Evolutionary conservation across 2,888 invertebrate species (phyloP).

Genomic region (Halictus quadricinctus): DNA sequence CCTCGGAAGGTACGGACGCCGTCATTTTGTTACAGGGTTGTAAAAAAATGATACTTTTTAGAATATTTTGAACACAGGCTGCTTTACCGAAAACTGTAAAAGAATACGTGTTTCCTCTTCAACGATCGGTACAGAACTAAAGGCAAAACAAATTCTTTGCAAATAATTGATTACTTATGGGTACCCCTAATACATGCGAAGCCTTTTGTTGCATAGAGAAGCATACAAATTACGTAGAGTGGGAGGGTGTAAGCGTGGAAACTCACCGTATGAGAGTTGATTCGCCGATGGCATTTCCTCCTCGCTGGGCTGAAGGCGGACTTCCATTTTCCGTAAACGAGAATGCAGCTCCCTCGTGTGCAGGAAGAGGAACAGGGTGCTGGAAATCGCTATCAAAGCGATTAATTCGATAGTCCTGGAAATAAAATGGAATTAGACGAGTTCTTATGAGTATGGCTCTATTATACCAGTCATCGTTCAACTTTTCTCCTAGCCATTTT

Average conservation of each 20-base stretch:
- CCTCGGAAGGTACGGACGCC: too few species aligned
- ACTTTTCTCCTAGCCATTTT: not conserved
- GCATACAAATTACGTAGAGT: not conserved
- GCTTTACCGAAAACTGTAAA: too few species aligned
- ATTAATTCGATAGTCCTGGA: conserved; percentile 92
- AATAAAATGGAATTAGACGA: not conserved
- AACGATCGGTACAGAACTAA: too few species aligned
- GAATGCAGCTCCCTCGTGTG: conserved; percentile 93
- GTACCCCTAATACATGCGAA: not conserved
- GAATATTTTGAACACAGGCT: too few species aligned
- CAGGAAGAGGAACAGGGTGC: conserved; percentile 92
- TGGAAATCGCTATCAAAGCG: conserved; percentile 91
- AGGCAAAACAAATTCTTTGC: too few species aligned
- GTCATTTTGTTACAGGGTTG: too few species aligned
- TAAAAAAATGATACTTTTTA: too few species aligned
- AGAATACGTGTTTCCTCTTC: too few species aligned
- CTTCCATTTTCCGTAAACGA: conserved; percentile 91
- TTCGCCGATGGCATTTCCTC: conserved; percentile 84
- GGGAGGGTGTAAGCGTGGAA: not conserved
- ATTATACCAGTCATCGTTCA: not conserved
- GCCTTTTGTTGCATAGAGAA: not conserved
- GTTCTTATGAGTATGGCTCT: not conserved
- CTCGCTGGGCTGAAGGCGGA: conserved; percentile 86
- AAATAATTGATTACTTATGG: too few species aligned
- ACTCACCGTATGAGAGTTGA: conserved; percentile 83